These are phyloP conservation scores for Numida meleagris DNA, from an alignment of 2,113 vertebrate genomes.

Conservation along the genomic window DNA sequence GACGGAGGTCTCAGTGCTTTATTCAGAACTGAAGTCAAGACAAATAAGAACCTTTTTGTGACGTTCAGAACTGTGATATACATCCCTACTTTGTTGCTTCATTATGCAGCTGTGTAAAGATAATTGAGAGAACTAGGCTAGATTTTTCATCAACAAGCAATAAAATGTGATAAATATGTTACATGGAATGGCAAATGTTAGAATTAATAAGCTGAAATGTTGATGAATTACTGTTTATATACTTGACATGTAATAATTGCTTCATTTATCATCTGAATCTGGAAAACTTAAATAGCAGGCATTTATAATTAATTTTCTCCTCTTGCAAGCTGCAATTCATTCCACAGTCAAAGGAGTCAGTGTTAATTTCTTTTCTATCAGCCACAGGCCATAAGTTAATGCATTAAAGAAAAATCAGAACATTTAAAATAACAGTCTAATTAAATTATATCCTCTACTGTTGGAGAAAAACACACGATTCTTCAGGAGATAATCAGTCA, in stretches of 20 bases:
- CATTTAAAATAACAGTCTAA: constrained; percentile 76
- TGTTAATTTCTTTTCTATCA: constrained; percentile 75
- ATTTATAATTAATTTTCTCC: constrained; percentile 77
- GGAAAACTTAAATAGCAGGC: constrained; percentile 67
- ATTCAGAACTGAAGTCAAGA: background rate
- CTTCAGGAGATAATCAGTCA: constrained; percentile 65
- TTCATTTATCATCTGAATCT: constrained; percentile 79
- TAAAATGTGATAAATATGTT: constrained; percentile 74
- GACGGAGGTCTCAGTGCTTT: background rate
- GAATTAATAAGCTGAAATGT: constrained; percentile 78
- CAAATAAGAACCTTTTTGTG: background rate
- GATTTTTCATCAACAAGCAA: constrained; percentile 68
- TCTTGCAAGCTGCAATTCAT: constrained; percentile 71
- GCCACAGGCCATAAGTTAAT: constrained; percentile 75
- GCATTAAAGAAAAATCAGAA: constrained; percentile 69
- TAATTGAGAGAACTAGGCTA: constrained; percentile 58
- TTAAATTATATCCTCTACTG: constrained; percentile 78
- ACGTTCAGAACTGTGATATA: constrained; percentile 10
- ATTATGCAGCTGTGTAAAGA: constrained; percentile 63
- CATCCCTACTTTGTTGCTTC: constrained; percentile 43
- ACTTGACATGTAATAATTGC: constrained; percentile 77
- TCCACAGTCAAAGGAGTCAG: constrained; percentile 64
- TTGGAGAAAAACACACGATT: constrained; percentile 69
- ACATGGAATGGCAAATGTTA: constrained; percentile 56
- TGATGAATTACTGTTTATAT: constrained; percentile 72